These are phyloP conservation scores for Drosophila tsacasi DNA, from an alignment of 1,140 invertebrate genomes.

Conservation along the genomic window DNA sequence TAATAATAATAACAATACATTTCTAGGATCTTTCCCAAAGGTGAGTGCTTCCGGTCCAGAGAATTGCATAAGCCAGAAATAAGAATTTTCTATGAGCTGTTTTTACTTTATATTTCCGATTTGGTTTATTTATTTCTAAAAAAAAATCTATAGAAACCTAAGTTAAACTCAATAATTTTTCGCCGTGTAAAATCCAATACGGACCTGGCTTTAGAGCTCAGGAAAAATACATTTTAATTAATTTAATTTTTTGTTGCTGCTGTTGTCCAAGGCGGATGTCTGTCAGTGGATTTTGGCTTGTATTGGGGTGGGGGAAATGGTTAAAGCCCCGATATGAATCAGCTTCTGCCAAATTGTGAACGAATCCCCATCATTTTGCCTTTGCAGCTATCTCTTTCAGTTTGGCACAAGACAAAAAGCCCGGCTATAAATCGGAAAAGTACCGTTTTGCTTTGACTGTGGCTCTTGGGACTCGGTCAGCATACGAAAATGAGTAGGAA, in stretches of 20 bases:
- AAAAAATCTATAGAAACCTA: background rate
- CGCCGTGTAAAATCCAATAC: background rate
- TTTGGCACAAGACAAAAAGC: constrained; percentile 49
- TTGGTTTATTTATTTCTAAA: background rate
- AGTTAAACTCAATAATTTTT: background rate
- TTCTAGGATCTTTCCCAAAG: no score
- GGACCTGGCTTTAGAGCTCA: constrained; percentile 16
- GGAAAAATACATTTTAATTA: constrained; percentile 72
- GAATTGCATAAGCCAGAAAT: no score
- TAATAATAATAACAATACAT: no score
- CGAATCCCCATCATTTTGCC: constrained; percentile 55
- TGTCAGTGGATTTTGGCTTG: constrained; percentile 17
- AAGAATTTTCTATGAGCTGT: no score
- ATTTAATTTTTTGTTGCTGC: constrained; percentile 35
- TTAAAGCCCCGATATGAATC: constrained; percentile 70
- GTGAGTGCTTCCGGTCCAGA: no score
- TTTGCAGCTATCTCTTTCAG: constrained; percentile 5
- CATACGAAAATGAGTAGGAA: constrained; percentile 52
- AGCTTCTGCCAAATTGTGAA: constrained; percentile 67
- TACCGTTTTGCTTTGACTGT: constrained; percentile 65
- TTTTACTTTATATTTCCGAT: no score
- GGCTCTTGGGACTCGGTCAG: constrained; percentile 46
- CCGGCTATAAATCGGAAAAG: constrained; percentile 78
- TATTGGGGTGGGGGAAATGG: constrained; percentile 42
- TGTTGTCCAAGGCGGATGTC: constrained; percentile 43